Conservation (phyloP, 2,113 vertebrate species). For the Hippocampus mohnikei region DNA sequence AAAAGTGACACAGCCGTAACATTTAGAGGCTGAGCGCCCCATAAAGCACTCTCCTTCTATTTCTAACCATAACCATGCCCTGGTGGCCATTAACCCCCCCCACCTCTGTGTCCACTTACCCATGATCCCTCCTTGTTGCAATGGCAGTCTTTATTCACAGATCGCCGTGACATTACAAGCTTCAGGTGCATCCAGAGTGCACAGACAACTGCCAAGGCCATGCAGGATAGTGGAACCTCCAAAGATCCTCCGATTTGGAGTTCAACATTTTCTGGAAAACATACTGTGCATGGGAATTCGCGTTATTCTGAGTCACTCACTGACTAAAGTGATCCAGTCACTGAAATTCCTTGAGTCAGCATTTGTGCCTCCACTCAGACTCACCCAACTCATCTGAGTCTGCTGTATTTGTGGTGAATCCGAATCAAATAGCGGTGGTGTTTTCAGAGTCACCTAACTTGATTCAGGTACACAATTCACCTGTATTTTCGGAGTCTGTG, state of each 20-base stretch:
- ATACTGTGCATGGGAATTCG: not conserved
- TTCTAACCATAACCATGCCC: conserved; percentile 50
- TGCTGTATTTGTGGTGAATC: not conserved
- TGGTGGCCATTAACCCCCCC: conserved; percentile 33
- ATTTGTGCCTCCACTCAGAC: not conserved
- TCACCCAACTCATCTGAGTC: not conserved
- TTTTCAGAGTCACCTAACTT: no score
- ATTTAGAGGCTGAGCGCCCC: conserved; percentile 66
- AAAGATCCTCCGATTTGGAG: not conserved
- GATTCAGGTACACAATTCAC: no score
- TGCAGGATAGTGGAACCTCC: not conserved
- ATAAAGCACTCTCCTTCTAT: conserved; percentile 51
- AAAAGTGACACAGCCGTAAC: conserved; percentile 65
- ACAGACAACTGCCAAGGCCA: not conserved
- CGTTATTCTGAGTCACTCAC: not conserved
- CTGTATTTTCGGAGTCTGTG: no score
- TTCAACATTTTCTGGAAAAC: not conserved
- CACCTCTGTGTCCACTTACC: conserved; percentile 22
- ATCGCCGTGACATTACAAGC: not conserved
- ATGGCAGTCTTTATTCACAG: not conserved
- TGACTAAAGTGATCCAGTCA: not conserved
- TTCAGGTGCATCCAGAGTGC: not conserved
- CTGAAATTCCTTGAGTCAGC: not conserved
- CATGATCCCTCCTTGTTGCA: conserved; percentile 3
- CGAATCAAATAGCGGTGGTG: no score